Conservation (phyloP, 2,113 vertebrate species). For the Lanius ludovicianus region DNA sequence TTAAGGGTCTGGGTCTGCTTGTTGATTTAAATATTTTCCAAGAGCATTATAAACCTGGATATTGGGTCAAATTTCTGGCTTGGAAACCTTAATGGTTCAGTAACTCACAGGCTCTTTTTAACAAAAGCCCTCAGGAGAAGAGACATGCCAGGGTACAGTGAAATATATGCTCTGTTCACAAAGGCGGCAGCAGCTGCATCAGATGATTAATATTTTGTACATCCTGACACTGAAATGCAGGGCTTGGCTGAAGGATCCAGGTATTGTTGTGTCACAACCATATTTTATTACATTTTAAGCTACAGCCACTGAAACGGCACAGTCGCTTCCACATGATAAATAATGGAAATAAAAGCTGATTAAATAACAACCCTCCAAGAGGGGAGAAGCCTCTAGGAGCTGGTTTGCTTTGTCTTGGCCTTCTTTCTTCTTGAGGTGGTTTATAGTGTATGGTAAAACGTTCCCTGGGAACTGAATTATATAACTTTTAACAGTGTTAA, state of each 20-base stretch:
- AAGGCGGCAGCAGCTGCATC: not conserved
- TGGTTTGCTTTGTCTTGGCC: slow-evolving; percentile 32
- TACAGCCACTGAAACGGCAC: not conserved
- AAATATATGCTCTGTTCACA: slow-evolving; percentile 47
- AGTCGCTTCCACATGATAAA: slow-evolving; percentile 11
- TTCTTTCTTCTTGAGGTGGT: not conserved
- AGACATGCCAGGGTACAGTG: slow-evolving; percentile 3
- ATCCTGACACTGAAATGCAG: slow-evolving; percentile 19
- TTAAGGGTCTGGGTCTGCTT: slow-evolving; percentile 20
- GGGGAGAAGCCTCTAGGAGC: not conserved
- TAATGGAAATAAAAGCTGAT: slow-evolving; percentile 59
- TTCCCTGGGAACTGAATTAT: not conserved
- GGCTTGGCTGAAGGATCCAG: not conserved
- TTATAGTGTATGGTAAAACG: not conserved
- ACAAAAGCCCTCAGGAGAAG: slow-evolving; percentile 40
- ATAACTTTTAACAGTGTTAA: slow-evolving; percentile 8
- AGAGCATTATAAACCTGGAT: slow-evolving; percentile 35
- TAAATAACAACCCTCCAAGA: slow-evolving; percentile 40
- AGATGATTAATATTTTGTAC: slow-evolving; percentile 13
- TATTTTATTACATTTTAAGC: not conserved
- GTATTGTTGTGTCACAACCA: not conserved
- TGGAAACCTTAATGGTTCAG: slow-evolving; percentile 32
- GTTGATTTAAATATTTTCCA: slow-evolving; percentile 41
- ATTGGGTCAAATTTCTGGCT: slow-evolving; percentile 31
- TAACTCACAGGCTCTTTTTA: slow-evolving; percentile 48